Evolutionary conservation across 1,140 invertebrate species (phyloP).

Genomic region (Rhopalosiphum padi): DNA sequence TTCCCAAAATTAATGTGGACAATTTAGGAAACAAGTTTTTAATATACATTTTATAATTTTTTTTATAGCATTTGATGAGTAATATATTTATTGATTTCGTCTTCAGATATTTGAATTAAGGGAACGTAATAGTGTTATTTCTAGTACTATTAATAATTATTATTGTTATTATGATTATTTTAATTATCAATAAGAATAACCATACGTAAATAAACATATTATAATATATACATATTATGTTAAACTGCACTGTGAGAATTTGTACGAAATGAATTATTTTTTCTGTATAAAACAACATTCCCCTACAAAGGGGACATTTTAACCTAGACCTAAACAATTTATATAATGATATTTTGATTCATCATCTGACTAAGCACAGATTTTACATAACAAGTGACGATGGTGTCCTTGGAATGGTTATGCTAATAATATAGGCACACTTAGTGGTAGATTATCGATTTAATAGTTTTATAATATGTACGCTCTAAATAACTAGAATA

Average conservation of each 20-base stretch:
- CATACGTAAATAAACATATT: background rate
- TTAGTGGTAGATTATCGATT: background rate
- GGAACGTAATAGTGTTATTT: background rate
- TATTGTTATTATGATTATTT: background rate
- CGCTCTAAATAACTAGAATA: background rate
- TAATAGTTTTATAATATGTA: background rate
- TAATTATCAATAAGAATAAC: background rate
- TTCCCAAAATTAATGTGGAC: background rate
- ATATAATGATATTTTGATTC: conserved; percentile 2
- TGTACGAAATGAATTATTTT: background rate
- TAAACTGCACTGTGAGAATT: background rate
- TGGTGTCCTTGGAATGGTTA: background rate
- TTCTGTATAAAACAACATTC: background rate
- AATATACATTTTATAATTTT: too few relatives aligned
- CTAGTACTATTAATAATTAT: background rate
- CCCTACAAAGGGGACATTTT: background rate
- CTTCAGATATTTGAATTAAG: background rate
- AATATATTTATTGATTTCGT: background rate
- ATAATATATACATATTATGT: background rate
- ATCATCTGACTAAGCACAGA: background rate
- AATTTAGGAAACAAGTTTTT: background rate
- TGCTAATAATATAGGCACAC: background rate
- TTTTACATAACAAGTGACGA: background rate
- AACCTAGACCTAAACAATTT: background rate
- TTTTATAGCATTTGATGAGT: background rate